Conservation (phyloP, 2,888 invertebrate species). For the Ormyrus nitidulus region DNA sequence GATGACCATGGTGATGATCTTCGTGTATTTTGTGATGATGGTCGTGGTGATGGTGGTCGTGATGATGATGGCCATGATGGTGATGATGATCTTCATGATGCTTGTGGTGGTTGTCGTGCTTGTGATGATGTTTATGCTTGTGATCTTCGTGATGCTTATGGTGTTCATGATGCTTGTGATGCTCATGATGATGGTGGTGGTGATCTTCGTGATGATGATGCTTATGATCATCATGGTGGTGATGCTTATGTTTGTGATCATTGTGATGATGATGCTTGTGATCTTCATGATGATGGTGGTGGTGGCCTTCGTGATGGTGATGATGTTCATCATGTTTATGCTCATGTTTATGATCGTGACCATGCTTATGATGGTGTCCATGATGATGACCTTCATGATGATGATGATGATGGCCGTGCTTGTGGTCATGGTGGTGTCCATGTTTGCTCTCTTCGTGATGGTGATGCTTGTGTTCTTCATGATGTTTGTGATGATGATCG, state of each 20-base stretch:
- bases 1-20: slow-evolving; percentile 27
- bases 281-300: slow-evolving; percentile 34
- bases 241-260: slow-evolving; percentile 29
- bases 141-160: slow-evolving; percentile 39
- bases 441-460: slow-evolving; percentile 43
- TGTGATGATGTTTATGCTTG: slow-evolving; percentile 37
- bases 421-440: slow-evolving; percentile 33
- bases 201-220: slow-evolving; percentile 44
- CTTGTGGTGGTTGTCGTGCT: slow-evolving; percentile 33
- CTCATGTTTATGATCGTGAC: slow-evolving; percentile 34
- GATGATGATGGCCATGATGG: slow-evolving; percentile 39
- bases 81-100: slow-evolving; percentile 29
- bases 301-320: slow-evolving; percentile 32
- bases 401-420: slow-evolving; percentile 22
- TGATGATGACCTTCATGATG: slow-evolving; percentile 29
- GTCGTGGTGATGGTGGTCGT: slow-evolving; percentile 35
- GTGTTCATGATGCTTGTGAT: slow-evolving; percentile 39
- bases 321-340: slow-evolving; percentile 40
- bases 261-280: slow-evolving; percentile 38
- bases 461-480: slow-evolving; percentile 30
- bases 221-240: slow-evolving; percentile 36
- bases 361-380: slow-evolving; percentile 32
- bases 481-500: slow-evolving; percentile 31
- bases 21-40: slow-evolving; percentile 37
- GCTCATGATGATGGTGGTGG: slow-evolving; percentile 33